Conservation (phyloP, 2,888 invertebrate species). For the Caenorhabditis macrosperma region DNA sequence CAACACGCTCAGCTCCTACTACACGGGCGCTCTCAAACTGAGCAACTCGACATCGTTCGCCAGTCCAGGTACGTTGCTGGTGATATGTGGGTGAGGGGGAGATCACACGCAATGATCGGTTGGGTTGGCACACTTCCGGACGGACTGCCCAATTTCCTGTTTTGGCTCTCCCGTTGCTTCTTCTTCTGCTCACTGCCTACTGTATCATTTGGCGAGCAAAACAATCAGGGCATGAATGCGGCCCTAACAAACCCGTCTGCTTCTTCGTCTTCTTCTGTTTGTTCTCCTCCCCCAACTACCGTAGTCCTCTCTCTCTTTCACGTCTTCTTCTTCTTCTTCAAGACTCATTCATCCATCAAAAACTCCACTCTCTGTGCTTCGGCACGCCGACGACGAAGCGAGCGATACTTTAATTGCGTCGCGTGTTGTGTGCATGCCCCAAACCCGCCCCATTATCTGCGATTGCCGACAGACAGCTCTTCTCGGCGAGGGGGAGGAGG, state of each 20-base stretch:
- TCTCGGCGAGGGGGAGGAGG: constrained; percentile 1
- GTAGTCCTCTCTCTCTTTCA: constrained; percentile 28
- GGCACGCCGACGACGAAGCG: background rate
- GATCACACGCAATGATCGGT: background rate
- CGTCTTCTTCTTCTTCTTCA: constrained; percentile 21
- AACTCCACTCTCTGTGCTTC: constrained; percentile 20
- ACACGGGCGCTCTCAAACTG: constrained; percentile 59
- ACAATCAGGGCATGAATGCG: constrained; percentile 58
- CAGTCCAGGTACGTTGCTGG: constrained; percentile 39
- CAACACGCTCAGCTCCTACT: constrained; percentile 64
- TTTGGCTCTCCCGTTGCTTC: constrained; percentile 7
- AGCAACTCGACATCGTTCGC: constrained; percentile 42
- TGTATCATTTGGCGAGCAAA: constrained; percentile 47
- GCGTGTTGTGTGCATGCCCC: constrained; percentile 24
- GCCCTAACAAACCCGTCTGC: constrained; percentile 58
- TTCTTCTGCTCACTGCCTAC: constrained; percentile 17
- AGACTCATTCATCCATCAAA: constrained; percentile 61
- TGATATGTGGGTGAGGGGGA: background rate
- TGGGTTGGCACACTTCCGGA: constrained; percentile 17
- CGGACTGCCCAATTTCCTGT: constrained; percentile 34
- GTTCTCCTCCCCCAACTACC: constrained; percentile 46
- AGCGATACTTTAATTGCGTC: constrained; percentile 61
- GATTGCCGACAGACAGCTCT: constrained; percentile 17
- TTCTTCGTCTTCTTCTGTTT: constrained; percentile 34
- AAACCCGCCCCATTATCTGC: constrained; percentile 14